A percentile compares a stretch with the other conserved stretches of the same genome.
Conservation (phyloP, 2,113 vertebrate genomes). For the Myocastor coypus region DNA sequence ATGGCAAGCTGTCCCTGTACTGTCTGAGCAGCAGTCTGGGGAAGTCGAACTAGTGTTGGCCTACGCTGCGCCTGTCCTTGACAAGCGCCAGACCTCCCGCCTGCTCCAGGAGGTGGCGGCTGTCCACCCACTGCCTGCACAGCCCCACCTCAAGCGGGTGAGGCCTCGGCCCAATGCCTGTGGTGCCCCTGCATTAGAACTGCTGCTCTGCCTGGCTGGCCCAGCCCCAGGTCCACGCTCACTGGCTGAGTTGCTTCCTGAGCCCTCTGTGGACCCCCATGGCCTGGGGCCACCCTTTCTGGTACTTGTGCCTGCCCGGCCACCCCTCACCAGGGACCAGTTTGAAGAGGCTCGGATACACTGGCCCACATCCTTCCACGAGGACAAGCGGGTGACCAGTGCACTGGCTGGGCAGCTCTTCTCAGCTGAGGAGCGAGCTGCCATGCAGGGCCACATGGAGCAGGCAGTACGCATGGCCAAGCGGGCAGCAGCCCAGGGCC, state of each 20-base stretch:
- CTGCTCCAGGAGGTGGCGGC: constrained; percentile 87
- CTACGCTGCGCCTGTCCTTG: constrained; percentile 89
- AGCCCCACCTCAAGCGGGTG: constrained; percentile 92
- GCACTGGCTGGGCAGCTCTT: constrained; percentile 88
- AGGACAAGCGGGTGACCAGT: constrained; percentile 89
- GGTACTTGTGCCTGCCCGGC: constrained; percentile 86
- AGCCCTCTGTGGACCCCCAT: constrained; percentile 27
- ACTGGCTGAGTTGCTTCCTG: constrained; percentile 83
- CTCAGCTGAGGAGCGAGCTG: constrained; percentile 80
- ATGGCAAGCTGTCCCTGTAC: constrained; percentile 89
- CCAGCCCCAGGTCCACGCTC: not conserved
- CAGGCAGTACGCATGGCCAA: constrained; percentile 86
- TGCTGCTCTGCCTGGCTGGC: constrained; percentile 88
- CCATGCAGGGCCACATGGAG: constrained; percentile 89
- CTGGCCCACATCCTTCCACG: constrained; percentile 93
- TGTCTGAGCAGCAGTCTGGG: constrained; percentile 89
- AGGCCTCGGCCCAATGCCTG: constrained; percentile 80
- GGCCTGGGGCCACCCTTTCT: constrained; percentile 91
- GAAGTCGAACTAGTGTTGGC: constrained; percentile 86
- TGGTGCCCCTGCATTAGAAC: constrained; percentile 85
- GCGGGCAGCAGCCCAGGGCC: constrained; percentile 79
- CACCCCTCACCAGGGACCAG: constrained; percentile 90
- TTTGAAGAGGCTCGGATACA: constrained; percentile 89
- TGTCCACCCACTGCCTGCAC: constrained; percentile 84
- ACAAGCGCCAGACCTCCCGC: constrained; percentile 90